phyloP scores from a whole-genome alignment of 2,888 invertebrate species.

The Pachycephus smyrnensis region DNA sequence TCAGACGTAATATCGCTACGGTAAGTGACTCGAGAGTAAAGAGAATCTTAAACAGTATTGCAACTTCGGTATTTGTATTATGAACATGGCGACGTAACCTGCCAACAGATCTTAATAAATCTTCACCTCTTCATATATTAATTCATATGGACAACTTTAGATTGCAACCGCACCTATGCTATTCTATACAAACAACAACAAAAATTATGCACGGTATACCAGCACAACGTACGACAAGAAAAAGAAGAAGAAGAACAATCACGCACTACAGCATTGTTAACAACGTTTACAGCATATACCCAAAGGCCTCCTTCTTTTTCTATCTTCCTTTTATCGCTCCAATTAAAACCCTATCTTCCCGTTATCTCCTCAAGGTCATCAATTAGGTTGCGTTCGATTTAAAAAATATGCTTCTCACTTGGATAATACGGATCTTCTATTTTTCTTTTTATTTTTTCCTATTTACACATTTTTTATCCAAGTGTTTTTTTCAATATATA shows the following conservation, averaged over 20 bases:
- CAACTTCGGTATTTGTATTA: not conserved
- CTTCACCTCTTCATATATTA: not conserved
- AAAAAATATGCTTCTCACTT: not conserved
- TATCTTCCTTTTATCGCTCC: not conserved
- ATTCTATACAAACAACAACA: not conserved
- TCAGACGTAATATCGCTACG: not conserved
- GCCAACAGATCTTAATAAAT: not conserved
- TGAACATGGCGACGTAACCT: not conserved
- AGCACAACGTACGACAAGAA: too few relatives aligned
- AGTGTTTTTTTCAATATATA: not conserved
- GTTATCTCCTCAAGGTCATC: not conserved
- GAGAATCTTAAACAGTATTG: not conserved
- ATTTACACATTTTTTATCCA: too few relatives aligned
- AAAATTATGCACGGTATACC: not conserved
- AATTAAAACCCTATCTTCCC: not conserved
- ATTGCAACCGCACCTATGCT: not conserved
- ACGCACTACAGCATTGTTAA: not conserved
- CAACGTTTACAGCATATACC: not conserved
- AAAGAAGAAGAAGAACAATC: too few relatives aligned
- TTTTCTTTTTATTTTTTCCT: too few relatives aligned
- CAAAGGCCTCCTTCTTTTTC: not conserved
- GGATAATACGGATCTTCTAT: not conserved
- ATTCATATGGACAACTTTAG: not conserved
- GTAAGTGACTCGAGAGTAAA: not conserved
- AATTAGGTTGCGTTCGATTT: not conserved